Conservation (phyloP, 2,113 vertebrate species). For the Myiopsitta monachus region DNA sequence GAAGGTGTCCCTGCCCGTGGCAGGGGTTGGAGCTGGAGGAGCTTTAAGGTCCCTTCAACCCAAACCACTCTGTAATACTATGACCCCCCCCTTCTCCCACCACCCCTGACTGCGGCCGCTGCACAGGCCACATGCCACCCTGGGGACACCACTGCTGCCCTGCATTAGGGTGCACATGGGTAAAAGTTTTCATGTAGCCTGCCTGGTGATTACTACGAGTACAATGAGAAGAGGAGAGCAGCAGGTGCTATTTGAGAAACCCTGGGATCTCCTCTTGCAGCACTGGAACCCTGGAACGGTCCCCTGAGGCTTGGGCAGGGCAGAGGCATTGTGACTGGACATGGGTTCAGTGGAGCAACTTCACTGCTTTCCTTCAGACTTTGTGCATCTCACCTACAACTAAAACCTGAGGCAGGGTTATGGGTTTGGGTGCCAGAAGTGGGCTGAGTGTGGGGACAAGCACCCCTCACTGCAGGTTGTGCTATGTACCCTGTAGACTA, state of each 20-base stretch:
- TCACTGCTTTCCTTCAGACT: background rate
- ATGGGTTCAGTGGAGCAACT: fast-evolving
- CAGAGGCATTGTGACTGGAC: background rate
- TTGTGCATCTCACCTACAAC: background rate
- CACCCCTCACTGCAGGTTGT: too few relatives aligned
- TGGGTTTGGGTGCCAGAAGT: fast-evolving
- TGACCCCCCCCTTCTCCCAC: background rate
- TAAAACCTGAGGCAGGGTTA: background rate
- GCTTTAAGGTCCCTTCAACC: background rate
- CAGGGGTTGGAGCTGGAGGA: background rate
- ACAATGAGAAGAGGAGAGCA: background rate
- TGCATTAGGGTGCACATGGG: background rate
- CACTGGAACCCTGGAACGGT: fast-evolving
- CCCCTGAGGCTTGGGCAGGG: background rate
- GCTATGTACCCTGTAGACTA: background rate
- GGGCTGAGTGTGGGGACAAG: too few relatives aligned
- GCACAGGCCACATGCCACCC: fast-evolving
- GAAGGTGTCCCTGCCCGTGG: background rate
- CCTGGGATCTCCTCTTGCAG: background rate
- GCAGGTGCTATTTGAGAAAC: background rate
- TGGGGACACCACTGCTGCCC: background rate
- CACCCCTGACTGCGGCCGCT: fast-evolving
- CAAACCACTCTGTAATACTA: background rate
- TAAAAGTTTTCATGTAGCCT: background rate
- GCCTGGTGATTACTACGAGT: fast-evolving